phyloP scores from a whole-genome alignment of 2,797 vertebrate genomes.

The Cyclopterus lumpus region DNA sequence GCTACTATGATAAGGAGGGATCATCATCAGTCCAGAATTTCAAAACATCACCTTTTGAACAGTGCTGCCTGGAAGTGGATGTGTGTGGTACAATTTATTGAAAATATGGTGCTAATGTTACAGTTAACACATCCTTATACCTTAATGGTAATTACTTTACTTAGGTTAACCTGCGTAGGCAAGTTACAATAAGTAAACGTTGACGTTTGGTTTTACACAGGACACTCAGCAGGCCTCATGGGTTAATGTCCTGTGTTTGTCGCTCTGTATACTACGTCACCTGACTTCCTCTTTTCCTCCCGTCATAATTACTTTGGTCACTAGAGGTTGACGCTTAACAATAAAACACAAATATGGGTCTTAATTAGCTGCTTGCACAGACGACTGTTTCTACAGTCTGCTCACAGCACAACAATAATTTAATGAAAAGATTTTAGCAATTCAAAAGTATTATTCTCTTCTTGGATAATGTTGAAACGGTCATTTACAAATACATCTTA shows the following conservation, averaged over 20 bases:
- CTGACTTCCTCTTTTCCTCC: not conserved
- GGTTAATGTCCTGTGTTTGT: not conserved
- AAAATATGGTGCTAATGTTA: not conserved
- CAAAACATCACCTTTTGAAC: not conserved
- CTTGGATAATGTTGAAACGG: not conserved
- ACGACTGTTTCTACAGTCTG: not conserved
- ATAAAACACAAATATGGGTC: not conserved
- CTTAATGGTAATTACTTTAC: not conserved
- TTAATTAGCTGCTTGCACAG: not conserved
- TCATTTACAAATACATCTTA: not conserved
- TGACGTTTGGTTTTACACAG: not conserved
- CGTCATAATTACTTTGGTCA: not conserved
- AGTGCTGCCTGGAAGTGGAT: not conserved
- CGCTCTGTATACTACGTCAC: not conserved
- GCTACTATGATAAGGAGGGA: not conserved
- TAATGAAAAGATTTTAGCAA: not conserved
- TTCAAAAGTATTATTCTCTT: not conserved
- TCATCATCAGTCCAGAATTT: not conserved
- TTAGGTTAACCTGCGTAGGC: not conserved
- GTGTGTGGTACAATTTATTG: not conserved
- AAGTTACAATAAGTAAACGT: not conserved
- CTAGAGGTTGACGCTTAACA: not conserved
- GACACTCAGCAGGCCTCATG: not conserved
- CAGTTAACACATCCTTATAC: not conserved
- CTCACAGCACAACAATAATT: not conserved